Percentiles rank a stretch among this genome's conserved stretches.
phyloP scores from a whole-genome alignment of 2,888 invertebrate genomes.

The Lathronympha strigana region DNA sequence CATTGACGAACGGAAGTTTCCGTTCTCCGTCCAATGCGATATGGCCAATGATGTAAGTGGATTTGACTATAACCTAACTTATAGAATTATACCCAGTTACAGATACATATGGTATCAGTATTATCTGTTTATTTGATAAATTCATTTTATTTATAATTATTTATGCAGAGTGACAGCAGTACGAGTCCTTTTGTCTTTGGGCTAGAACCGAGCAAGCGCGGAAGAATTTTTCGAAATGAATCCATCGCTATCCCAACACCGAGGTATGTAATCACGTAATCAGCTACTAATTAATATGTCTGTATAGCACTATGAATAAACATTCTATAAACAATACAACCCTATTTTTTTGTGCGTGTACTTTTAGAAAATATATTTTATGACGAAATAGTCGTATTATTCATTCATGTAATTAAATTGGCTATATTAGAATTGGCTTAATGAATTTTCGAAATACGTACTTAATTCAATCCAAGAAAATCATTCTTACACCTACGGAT shows the following conservation, averaged over 20 bases:
- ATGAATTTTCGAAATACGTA: too few relatives aligned
- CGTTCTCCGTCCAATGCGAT: conserved; percentile 54
- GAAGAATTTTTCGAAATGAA: conserved; percentile 59
- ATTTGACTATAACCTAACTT: conserved; percentile 10
- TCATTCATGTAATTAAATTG: too few relatives aligned
- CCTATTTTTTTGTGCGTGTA: too few relatives aligned
- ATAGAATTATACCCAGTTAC: background rate
- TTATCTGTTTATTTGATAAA: too few relatives aligned
- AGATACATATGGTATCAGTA: background rate
- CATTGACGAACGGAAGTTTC: conserved; percentile 54
- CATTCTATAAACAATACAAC: too few relatives aligned
- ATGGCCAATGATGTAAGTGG: conserved; percentile 56
- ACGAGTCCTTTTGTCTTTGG: conserved; percentile 57
- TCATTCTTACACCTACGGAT: too few relatives aligned
- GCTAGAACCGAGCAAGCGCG: conserved; percentile 68
- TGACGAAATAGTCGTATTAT: too few relatives aligned
- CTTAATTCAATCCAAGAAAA: too few relatives aligned
- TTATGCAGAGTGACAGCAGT: conserved; percentile 54
- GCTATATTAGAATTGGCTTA: too few relatives aligned
- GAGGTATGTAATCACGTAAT: conserved; percentile 48
- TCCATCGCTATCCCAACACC: conserved; percentile 54
- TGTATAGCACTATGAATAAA: too few relatives aligned
- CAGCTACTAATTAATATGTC: background rate
- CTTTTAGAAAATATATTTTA: too few relatives aligned
- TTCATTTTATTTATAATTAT: background rate